Percentiles rank a stretch among this genome's conserved stretches.
Evolutionary conservation across 2,113 vertebrate species (phyloP).

Genomic region (Poeciliopsis prolifica): DNA sequence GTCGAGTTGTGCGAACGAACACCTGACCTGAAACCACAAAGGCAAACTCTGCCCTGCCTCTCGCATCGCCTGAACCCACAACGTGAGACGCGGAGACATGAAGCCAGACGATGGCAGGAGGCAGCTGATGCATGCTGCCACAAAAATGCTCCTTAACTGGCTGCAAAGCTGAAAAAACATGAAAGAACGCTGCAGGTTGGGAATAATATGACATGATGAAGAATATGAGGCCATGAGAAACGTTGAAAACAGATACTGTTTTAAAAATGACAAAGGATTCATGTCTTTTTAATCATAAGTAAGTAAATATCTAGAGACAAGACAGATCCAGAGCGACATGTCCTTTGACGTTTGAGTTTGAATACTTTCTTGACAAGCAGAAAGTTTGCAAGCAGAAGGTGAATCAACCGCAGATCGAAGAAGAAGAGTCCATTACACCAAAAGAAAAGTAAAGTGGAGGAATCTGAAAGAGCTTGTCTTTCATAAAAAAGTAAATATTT

Average conservation of each 20-base stretch:
- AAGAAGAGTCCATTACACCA: too few species aligned
- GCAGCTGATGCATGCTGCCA: slow-evolving; percentile 11
- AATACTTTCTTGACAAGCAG: too few species aligned
- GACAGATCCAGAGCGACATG: too few species aligned
- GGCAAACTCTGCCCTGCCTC: slow-evolving; percentile 29
- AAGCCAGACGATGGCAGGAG: slow-evolving; percentile 47
- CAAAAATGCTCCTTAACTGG: slow-evolving; percentile 41
- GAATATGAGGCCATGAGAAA: slow-evolving; percentile 4
- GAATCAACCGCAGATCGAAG: too few species aligned
- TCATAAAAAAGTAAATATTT: too few species aligned
- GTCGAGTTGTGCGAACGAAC: slow-evolving; percentile 58
- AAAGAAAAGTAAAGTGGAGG: too few species aligned
- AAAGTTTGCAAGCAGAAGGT: neutral
- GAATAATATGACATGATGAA: slow-evolving; percentile 24
- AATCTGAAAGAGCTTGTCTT: too few species aligned
- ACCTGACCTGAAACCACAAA: slow-evolving; percentile 55
- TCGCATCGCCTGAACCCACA: slow-evolving; percentile 38
- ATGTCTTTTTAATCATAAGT: too few species aligned
- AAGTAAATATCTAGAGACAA: too few species aligned
- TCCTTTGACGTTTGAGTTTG: too few species aligned
- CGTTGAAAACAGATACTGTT: neutral
- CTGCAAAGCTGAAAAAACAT: neutral
- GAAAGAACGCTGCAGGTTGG: slow-evolving; percentile 8
- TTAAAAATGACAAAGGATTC: neutral
- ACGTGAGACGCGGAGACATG: slow-evolving; percentile 36